Evolutionary conservation across 1,140 invertebrate species (phyloP).

Genomic region (Rhagoletis zephyria): DNA sequence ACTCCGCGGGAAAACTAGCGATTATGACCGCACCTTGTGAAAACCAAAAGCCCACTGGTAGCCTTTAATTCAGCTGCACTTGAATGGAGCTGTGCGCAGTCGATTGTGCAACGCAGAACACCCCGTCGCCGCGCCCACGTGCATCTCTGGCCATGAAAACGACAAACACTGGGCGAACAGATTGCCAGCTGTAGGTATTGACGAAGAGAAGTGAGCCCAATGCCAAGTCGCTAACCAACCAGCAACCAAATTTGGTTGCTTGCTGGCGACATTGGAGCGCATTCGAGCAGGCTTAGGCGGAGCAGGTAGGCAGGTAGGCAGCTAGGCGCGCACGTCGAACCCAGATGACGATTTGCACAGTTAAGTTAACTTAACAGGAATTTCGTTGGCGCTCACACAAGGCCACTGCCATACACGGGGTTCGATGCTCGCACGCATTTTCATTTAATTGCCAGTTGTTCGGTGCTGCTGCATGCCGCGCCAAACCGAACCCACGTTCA

Average conservation of each 20-base stretch:
- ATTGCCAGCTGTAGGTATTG: neutral
- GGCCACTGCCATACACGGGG: slow-evolving; percentile 2
- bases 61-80: neutral
- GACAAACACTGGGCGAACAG: neutral
- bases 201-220: neutral
- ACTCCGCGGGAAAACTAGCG: neutral
- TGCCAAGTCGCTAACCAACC: neutral
- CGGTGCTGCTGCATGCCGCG: neutral
- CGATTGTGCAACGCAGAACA: neutral
- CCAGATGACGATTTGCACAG: neutral
- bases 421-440: slow-evolving; percentile 4
- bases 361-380: neutral
- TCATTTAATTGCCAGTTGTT: neutral
- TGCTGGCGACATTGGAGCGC: neutral
- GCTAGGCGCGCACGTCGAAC: neutral
- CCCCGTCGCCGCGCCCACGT: neutral
- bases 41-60: neutral
- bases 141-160: neutral
- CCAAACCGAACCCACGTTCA: neutral
- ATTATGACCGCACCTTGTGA: slow-evolving; percentile 9
- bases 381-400: neutral
- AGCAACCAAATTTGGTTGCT: neutral
- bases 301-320: neutral
- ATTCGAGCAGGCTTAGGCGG: neutral
- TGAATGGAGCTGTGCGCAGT: neutral